Evolutionary conservation across 2,888 invertebrate species (phyloP).

Genomic region (Arge pagana): DNA sequence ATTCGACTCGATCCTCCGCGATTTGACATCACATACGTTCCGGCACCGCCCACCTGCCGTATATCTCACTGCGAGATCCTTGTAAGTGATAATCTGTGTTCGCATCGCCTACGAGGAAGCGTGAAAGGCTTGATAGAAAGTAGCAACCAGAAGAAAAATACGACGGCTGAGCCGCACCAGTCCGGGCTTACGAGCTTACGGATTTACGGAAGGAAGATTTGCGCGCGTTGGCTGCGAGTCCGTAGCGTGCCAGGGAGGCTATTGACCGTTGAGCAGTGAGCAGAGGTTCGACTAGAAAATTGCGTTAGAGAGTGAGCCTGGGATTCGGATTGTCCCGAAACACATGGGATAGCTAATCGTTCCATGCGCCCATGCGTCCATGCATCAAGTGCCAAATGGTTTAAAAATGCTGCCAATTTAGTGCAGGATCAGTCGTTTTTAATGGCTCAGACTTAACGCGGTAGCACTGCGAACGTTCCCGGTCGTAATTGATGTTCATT

Average conservation of each 20-base stretch:
- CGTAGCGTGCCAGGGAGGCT: neutral
- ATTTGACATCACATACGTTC: too few relatives aligned
- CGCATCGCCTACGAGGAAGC: neutral
- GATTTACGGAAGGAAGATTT: neutral
- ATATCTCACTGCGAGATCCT: neutral
- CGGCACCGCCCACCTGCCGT: too few relatives aligned
- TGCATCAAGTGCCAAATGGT: conserved; percentile 22
- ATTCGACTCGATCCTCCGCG: too few relatives aligned
- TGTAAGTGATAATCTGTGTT: neutral
- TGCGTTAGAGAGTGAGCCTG: conserved; percentile 1
- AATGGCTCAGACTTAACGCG: conserved; percentile 18
- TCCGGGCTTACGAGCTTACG: neutral
- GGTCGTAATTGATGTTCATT: conserved; percentile 17
- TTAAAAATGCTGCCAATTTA: conserved; percentile 23
- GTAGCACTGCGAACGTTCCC: conserved; percentile 3
- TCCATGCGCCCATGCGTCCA: conserved; percentile 19
- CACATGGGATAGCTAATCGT: conserved; percentile 20
- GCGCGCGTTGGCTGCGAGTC: neutral
- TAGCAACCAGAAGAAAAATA: neutral
- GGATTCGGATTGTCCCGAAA: conserved; percentile 10
- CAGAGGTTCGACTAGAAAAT: conserved; percentile 13
- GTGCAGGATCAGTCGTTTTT: conserved; percentile 12
- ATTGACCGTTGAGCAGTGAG: neutral
- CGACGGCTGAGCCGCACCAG: neutral
- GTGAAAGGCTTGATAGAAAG: neutral